phyloP scores from a whole-genome alignment of 2,113 vertebrate genomes.

The Glareola pratincola region DNA sequence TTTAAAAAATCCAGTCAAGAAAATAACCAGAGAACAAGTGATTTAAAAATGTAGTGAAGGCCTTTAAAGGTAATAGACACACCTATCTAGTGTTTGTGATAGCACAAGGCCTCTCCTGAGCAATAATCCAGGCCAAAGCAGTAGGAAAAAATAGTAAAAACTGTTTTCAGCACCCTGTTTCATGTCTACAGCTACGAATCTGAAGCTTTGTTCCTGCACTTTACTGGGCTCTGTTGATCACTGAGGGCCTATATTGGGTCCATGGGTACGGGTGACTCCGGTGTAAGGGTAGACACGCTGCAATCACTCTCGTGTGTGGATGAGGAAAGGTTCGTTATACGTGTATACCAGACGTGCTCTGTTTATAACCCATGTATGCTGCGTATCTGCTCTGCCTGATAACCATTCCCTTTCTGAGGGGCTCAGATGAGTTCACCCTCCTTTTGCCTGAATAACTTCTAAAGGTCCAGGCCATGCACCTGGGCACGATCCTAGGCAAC shows the following conservation, averaged over 20 bases:
- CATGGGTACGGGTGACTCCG: not conserved
- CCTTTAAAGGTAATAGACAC: not conserved
- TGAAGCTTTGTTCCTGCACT: not conserved
- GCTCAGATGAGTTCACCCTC: not conserved
- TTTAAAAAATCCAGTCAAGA: not conserved
- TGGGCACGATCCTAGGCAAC: not conserved
- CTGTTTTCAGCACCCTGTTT: not conserved
- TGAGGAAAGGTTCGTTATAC: not conserved
- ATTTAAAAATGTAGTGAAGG: not conserved
- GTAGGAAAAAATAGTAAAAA: not conserved
- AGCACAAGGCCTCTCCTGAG: not conserved
- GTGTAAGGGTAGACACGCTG: not conserved
- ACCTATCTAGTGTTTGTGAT: not conserved
- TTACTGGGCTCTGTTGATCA: not conserved
- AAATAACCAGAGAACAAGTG: not conserved
- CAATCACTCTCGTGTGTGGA: fast-evolving
- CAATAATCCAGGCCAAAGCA: not conserved
- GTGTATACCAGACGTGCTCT: not conserved
- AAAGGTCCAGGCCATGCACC: not conserved
- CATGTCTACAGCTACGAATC: not conserved
- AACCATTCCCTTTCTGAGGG: not conserved
- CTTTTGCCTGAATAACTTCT: not conserved
- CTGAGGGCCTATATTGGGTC: not conserved
- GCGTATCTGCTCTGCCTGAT: not conserved
- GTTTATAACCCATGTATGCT: not conserved